phyloP scores from a whole-genome alignment of 2,797 vertebrate genomes.

The Sternotherus odoratus region DNA sequence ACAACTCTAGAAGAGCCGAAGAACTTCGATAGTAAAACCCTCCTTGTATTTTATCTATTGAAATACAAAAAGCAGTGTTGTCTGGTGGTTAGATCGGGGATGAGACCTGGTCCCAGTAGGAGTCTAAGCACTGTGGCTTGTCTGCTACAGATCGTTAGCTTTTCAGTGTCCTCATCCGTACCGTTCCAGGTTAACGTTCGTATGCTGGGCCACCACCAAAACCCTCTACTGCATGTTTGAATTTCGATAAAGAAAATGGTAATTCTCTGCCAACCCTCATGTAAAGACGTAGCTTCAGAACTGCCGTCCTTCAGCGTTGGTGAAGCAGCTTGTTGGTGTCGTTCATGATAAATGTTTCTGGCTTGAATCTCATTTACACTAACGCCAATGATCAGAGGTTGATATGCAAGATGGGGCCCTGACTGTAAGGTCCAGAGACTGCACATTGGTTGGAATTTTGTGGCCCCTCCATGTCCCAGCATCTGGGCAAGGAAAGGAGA shows the following conservation, averaged over 20 bases:
- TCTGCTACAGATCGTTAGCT: neutral
- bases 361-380: neutral
- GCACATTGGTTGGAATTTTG: fast-evolving
- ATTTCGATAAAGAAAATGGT: neutral
- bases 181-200: neutral
- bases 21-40: neutral
- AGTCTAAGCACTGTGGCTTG: neutral
- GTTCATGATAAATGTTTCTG: neutral
- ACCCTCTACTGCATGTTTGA: fast-evolving
- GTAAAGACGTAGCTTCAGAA: neutral
- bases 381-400: neutral
- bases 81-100: neutral
- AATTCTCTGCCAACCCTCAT: neutral
- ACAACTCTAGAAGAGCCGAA: neutral
- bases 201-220: neutral
- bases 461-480: fast-evolving
- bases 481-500: neutral
- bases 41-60: neutral
- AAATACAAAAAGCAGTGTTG: neutral
- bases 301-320: neutral
- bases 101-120: neutral
- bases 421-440: constrained; percentile 15
- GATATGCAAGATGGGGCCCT: neutral
- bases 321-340: neutral
- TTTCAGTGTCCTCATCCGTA: neutral